Evolutionary conservation across 2,113 vertebrate genomes (phyloP).

Genomic region (Smithornis capensis): DNA sequence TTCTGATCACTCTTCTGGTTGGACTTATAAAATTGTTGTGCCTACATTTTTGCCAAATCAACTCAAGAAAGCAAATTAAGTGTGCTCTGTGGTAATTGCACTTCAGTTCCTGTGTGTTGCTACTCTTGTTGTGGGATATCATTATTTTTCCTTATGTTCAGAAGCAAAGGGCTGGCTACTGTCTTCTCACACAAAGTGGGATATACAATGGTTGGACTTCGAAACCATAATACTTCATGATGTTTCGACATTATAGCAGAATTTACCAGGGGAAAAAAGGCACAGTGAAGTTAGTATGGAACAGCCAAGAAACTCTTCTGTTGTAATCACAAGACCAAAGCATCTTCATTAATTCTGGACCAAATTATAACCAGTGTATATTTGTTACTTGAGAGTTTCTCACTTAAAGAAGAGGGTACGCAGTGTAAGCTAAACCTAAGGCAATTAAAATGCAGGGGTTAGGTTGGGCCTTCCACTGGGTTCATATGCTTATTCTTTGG

Average conservation of each 20-base stretch:
- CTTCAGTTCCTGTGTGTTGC: background rate
- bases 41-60: background rate
- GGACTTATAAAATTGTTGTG: background rate
- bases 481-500: background rate
- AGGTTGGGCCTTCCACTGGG: background rate
- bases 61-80: background rate
- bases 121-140: background rate
- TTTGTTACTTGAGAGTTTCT: background rate
- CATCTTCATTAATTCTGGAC: background rate
- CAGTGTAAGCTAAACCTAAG: background rate
- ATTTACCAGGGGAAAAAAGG: background rate
- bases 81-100: background rate
- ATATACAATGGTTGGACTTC: background rate
- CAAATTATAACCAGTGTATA: fast-evolving
- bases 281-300: background rate
- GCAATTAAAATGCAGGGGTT: background rate
- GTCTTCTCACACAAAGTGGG: background rate
- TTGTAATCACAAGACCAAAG: background rate
- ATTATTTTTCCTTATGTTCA: background rate
- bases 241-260: background rate
- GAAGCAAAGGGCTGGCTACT: background rate
- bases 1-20: background rate
- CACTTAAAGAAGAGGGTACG: background rate
- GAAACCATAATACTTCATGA: background rate
- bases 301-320: background rate